A percentile compares a stretch with the other conserved stretches of the same genome.
These are phyloP conservation scores for Blastobasis adustella DNA, from an alignment of 2,888 invertebrate genomes.

Conservation along the genomic window DNA sequence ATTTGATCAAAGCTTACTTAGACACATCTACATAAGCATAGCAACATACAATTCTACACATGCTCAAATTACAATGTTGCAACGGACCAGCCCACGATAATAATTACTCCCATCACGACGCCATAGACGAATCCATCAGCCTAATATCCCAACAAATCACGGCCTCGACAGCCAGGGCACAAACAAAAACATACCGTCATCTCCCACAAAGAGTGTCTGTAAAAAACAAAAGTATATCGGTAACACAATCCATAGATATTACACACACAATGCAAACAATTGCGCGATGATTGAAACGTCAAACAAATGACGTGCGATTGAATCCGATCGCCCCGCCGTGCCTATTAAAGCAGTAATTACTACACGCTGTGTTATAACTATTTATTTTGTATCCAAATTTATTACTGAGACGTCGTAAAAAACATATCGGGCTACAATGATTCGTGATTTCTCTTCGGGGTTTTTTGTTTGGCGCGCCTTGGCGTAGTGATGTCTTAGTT, in stretches of 20 bases:
- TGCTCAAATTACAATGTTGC: too few relatives aligned
- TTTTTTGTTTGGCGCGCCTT: not conserved
- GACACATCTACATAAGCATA: slow-evolving; percentile 1
- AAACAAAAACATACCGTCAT: slow-evolving; percentile 49
- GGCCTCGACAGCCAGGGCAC: slow-evolving; percentile 2
- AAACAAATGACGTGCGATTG: slow-evolving; percentile 65
- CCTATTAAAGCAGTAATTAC: slow-evolving; percentile 71
- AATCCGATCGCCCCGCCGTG: slow-evolving; percentile 60
- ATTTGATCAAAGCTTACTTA: not conserved
- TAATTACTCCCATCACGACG: slow-evolving; percentile 4
- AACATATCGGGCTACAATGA: slow-evolving; percentile 47
- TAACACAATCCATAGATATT: slow-evolving; percentile 71
- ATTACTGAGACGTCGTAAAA: slow-evolving; percentile 57
- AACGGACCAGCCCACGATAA: not conserved
- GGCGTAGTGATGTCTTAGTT: slow-evolving; percentile 13
- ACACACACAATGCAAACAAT: slow-evolving; percentile 72
- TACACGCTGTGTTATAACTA: slow-evolving; percentile 64
- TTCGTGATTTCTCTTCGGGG: slow-evolving; percentile 5
- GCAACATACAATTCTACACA: not conserved
- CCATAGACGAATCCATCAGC: slow-evolving; percentile 19
- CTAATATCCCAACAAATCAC: slow-evolving; percentile 52
- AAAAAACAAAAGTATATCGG: slow-evolving; percentile 64
- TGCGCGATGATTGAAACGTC: slow-evolving; percentile 72
- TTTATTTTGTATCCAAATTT: slow-evolving; percentile 67
- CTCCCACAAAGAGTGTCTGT: slow-evolving; percentile 35